A percentile compares a stretch with the other conserved stretches of the same genome.
phyloP scores from a whole-genome alignment of 2,797 vertebrate species.

The Graptemys geographica region DNA sequence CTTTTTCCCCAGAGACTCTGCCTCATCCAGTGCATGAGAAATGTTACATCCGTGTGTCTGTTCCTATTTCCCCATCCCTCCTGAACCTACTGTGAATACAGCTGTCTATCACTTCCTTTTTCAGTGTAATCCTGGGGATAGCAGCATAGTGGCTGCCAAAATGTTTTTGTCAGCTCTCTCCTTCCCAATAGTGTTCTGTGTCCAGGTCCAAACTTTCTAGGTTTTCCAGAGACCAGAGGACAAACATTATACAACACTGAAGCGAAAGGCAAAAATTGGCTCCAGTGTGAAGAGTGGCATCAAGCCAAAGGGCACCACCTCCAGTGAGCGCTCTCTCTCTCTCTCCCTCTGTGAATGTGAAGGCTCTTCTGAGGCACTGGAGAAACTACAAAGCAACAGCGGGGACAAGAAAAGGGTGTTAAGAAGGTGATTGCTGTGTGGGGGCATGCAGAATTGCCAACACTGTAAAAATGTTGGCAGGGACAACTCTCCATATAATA shows the following conservation, averaged over 20 bases:
- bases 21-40: neutral
- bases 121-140: neutral
- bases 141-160: neutral
- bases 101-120: conserved; percentile 17
- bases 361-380: neutral
- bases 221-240: neutral
- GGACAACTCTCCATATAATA: neutral
- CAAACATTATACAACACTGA: neutral
- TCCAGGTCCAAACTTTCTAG: neutral
- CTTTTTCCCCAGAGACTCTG: neutral
- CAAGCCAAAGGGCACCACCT: neutral
- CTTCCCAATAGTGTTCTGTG: neutral
- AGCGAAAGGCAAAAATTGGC: neutral
- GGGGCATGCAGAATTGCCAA: rapidly evolving
- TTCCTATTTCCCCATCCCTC: conserved; percentile 10
- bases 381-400: conserved; percentile 1
- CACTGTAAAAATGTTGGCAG: neutral
- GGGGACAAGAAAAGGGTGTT: neutral
- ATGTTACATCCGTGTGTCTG: neutral
- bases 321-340: neutral
- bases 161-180: neutral
- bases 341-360: neutral
- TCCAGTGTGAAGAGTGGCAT: neutral
- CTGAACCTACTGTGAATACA: neutral
- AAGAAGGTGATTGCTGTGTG: neutral